Evolutionary conservation across 2,113 vertebrate species (phyloP), one percentile per base, ranked within the genome.

Genomic region (Carassius carassius): DNA sequence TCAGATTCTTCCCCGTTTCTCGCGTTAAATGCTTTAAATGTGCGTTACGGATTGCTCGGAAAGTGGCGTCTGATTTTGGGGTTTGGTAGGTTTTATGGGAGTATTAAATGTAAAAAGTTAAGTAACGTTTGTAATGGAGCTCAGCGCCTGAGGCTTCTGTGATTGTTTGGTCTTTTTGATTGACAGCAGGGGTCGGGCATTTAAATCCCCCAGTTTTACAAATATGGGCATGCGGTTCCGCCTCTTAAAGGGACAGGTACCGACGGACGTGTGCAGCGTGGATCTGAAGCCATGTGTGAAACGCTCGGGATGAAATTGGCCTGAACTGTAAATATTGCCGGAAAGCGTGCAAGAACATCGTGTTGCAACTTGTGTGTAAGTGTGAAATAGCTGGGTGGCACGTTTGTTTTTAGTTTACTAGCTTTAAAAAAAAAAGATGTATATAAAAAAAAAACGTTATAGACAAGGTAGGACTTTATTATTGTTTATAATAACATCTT

Each of bases 161-260:
- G 91, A 93, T 92, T 90, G 92, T 92, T 85, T 93, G 91, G 90
- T 86, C 84, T 82, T 84, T 81, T 91, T 95, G 94, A 95, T 96
- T 95, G 95, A 95, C 95, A 95, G 94, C 92, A 91, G 74, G 69
- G 78, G 86, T 85, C 23, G 94, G 94, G 87, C 90, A 94, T 96
- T 96, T 96, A 96, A 96, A 96, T 95, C 87, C 93, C 93, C 91
- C 91, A 85, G 11, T 92, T 92, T 89, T 90, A 93, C 92, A 91
- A 94, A 93, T 93, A 93, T 91, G 86, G 90, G 89, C 86, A 90
- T 87, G 51, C 87, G 74, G 60, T 88, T 92, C 90, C 86, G 75
- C 87, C 51, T 74, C 87, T 90, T 90, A 88, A 91, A 92, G 89
- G 69, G 86, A 35, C 49, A 79, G 25, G 21, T 21, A 25, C 41